phyloP scores from a whole-genome alignment of 2,888 invertebrate genomes.

The Tetramorium bicarinatum region DNA sequence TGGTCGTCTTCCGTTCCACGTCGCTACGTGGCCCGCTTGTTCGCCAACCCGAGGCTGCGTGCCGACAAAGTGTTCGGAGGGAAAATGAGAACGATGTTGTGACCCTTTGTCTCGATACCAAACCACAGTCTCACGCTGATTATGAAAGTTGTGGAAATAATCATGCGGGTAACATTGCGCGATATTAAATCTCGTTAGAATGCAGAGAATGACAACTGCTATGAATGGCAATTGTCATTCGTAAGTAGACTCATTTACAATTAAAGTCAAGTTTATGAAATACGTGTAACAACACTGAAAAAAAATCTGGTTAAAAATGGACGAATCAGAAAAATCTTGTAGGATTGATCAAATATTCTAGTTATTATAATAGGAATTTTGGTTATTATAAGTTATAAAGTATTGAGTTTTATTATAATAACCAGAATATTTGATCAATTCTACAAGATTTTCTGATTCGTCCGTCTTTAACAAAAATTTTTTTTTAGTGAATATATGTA shows the following conservation, averaged over 20 bases:
- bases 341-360: too few relatives aligned
- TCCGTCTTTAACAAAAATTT: too few relatives aligned
- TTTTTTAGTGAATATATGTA: neutral
- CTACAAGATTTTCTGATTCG: too few relatives aligned
- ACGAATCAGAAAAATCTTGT: too few relatives aligned
- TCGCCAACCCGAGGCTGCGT: slow-evolving; percentile 62
- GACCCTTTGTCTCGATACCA: slow-evolving; percentile 55
- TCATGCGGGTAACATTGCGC: neutral
- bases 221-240: neutral
- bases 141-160: slow-evolving; percentile 13
- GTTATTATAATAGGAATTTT: too few relatives aligned
- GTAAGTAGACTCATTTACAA: neutral
- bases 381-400: too few relatives aligned
- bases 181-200: neutral
- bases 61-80: slow-evolving; percentile 38
- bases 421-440: too few relatives aligned
- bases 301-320: too few relatives aligned
- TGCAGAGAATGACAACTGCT: neutral
- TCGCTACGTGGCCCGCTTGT: slow-evolving; percentile 34
- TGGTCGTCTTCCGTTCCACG: slow-evolving; percentile 61
- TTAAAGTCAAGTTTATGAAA: neutral
- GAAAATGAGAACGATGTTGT: slow-evolving; percentile 60
- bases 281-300: neutral
- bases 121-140: slow-evolving; percentile 19
- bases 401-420: too few relatives aligned